These are phyloP conservation scores for Caenorhabditis zanzibari DNA, from an alignment of 2,888 invertebrate genomes.

Conservation along the genomic window DNA sequence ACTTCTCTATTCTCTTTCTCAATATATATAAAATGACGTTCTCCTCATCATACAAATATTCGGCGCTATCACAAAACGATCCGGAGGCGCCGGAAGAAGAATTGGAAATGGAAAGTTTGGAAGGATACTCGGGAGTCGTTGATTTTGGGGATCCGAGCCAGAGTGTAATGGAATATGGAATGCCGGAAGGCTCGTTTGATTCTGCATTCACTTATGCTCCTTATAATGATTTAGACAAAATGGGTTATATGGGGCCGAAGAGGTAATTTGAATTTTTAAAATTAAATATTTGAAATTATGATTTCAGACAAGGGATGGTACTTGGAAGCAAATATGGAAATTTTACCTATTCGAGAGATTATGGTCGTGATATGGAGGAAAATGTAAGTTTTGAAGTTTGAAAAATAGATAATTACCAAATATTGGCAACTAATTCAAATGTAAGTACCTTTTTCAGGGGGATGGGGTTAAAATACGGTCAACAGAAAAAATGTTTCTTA, in stretches of 20 bases:
- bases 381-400: constrained; percentile 26
- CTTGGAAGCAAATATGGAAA: constrained; percentile 63
- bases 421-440: too few relatives aligned
- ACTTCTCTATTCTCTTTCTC: constrained; percentile 6
- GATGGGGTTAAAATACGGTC: too few relatives aligned
- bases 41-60: constrained; percentile 62
- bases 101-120: constrained; percentile 43
- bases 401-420: too few relatives aligned
- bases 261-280: constrained; percentile 50
- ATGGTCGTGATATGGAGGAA: constrained; percentile 62
- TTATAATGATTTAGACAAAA: constrained; percentile 76
- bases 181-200: constrained; percentile 72
- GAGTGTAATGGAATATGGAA: constrained; percentile 68
- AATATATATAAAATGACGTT: constrained; percentile 49
- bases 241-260: constrained; percentile 73
- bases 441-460: too few relatives aligned
- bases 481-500: too few relatives aligned
- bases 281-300: too few relatives aligned
- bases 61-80: constrained; percentile 65
- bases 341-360: constrained; percentile 70
- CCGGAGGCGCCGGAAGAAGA: constrained; percentile 49
- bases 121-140: constrained; percentile 37
- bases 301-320: constrained; percentile 66
- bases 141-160: constrained; percentile 50
- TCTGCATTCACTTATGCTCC: constrained; percentile 76